Evolutionary conservation across 2,888 invertebrate genomes (phyloP).

Genomic region (Heliconius erato): DNA sequence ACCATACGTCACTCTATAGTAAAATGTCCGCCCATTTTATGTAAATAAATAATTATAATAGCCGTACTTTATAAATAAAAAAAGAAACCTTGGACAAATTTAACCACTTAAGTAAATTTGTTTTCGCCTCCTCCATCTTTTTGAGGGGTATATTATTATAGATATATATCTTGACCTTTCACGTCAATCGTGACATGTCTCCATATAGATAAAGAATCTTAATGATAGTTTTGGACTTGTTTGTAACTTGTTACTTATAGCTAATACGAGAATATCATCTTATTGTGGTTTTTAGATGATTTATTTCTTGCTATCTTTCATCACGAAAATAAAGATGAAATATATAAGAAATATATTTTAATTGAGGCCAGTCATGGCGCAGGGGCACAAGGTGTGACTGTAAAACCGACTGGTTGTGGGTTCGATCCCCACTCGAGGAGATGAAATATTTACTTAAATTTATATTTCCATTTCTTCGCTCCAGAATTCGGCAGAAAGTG

Average conservation of each 20-base stretch:
- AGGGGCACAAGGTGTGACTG: no score
- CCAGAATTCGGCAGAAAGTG: no score
- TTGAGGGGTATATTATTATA: conserved; percentile 24
- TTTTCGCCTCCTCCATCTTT: conserved; percentile 13
- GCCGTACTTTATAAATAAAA: not conserved
- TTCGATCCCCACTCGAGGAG: no score
- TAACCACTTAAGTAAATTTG: conserved; percentile 25
- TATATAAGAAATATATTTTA: not conserved
- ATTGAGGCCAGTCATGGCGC: not conserved
- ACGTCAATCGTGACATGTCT: conserved; percentile 44
- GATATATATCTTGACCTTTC: conserved; percentile 40
- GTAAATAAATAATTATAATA: conserved; percentile 9
- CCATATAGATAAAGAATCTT: conserved; percentile 48
- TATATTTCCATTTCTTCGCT: no score
- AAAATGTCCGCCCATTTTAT: conserved; percentile 5
- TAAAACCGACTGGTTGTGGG: no score
- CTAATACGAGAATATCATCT: conserved; percentile 40
- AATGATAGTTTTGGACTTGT: conserved; percentile 46
- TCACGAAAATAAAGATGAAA: conserved; percentile 6
- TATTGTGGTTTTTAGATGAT: conserved; percentile 28
- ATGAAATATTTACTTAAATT: no score
- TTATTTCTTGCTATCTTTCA: conserved; percentile 15
- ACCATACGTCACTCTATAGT: not conserved
- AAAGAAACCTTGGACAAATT: not conserved
- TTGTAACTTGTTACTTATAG: conserved; percentile 38